Base-by-base conservation (phyloP, 2,113 vertebrate genomes). In the Sarotherodon lohbergeri region DNA sequence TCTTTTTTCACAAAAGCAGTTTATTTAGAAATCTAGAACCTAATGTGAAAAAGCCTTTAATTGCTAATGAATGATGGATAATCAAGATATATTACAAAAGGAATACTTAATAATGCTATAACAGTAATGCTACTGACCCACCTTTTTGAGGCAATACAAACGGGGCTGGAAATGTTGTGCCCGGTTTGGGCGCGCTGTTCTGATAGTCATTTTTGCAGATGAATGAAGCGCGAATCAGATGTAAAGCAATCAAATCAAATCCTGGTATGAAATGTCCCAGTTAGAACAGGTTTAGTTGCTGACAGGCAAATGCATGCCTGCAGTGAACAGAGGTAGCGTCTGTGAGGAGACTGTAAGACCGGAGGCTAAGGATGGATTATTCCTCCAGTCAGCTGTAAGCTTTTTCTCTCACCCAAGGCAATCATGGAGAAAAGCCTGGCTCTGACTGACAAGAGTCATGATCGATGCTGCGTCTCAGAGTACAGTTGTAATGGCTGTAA, bases 101-200 rank as follows among this genome's bases (percentile, higher is more conserved):
- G 22, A 56, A 43, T 43, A 66, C 61, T 39, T 39, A 41, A 13
- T 68, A 17, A 66, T 36, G 63, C 13, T 57, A 34, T 19, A 9
- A 56, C 22, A 56, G 52, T 11, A 9, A 46, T 78, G 4, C 19
- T 54, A n/a, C 57, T 34, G 19, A 88, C 95, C 90, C 94, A 99
- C 98, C 98, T 99, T 98, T 91, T 96, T 98, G 5, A 98, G 93
- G 94, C 98, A 98, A 43, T 97, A 96, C 94, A 98, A 97, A 66
- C 97, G 97, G 8, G 98, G 97, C 73, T 96, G 96, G 95, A 97
- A 95, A 88, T 97, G 98, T 92, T 98, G 96, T 4, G 89, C 96
- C 91, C 98, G 97, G 93, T 98, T 95, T 7, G 93, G 94, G 79
- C 97, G 96, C 48, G 93, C 96, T 55, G 97, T 95, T 93, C 97